A percentile compares a stretch with the other conserved stretches of the same genome.
Evolutionary conservation across 2,888 invertebrate species (phyloP).

Genomic region (Rugalucina vietnamica): DNA sequence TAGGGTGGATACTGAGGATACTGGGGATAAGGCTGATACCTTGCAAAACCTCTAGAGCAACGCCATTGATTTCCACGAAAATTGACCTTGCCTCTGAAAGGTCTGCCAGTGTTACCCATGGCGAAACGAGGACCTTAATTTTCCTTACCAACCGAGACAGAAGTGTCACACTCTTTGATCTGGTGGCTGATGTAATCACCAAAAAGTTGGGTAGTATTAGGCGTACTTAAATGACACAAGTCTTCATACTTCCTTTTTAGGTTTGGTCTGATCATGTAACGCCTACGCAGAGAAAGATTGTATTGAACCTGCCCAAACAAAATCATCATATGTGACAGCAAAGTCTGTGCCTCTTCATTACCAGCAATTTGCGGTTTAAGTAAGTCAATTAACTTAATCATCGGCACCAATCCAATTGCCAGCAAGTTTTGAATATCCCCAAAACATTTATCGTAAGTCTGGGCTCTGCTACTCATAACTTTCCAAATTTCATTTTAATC

Average conservation of each 20-base stretch:
- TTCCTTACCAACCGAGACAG: slow-evolving; percentile 15
- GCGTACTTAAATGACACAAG: background rate
- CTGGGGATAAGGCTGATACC: too few species aligned
- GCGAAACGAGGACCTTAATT: background rate
- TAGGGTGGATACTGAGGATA: too few species aligned
- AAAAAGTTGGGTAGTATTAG: slow-evolving; percentile 12
- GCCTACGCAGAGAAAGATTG: slow-evolving; percentile 13
- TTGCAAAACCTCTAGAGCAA: too few species aligned
- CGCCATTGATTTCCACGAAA: too few species aligned
- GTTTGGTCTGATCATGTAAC: slow-evolving; percentile 19
- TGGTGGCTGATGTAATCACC: slow-evolving; percentile 16
- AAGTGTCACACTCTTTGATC: slow-evolving; percentile 16
- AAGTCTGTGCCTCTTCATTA: slow-evolving; percentile 20
- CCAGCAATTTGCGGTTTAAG: background rate
- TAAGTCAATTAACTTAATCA: slow-evolving; percentile 21
- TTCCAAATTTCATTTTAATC: slow-evolving; percentile 34
- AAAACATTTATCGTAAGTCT: slow-evolving; percentile 9
- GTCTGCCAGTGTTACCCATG: too few species aligned
- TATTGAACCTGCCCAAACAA: slow-evolving; percentile 25
- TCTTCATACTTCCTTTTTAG: slow-evolving; percentile 10
- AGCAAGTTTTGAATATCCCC: slow-evolving; percentile 25
- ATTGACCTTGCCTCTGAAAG: too few species aligned
- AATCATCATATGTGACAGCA: slow-evolving; percentile 16
- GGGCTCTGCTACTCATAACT: background rate
- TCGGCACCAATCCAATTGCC: slow-evolving; percentile 25